Evolutionary conservation across 37 sponge, comb jelly and placozoan species (phyloP).

Genomic region (Spongilla lacustris): DNA sequence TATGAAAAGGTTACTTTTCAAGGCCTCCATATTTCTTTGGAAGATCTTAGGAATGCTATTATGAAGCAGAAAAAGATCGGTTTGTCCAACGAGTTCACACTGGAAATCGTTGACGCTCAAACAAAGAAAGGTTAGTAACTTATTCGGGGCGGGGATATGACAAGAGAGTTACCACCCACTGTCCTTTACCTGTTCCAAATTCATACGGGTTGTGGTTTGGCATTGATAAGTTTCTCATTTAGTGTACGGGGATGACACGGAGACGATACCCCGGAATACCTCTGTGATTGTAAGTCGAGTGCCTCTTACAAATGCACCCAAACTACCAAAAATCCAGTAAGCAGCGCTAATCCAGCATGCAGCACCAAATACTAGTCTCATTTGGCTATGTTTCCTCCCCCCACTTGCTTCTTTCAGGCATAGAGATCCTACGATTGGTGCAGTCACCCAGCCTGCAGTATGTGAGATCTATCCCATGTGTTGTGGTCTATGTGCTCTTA

Average conservation of each 20-base stretch:
- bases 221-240: background rate
- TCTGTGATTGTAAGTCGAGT: slow-evolving; percentile 75
- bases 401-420: slow-evolving; percentile 17
- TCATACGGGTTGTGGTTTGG: background rate
- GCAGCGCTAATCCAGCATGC: background rate
- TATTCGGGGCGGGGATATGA: background rate
- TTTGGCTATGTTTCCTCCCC: background rate
- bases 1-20: slow-evolving; percentile 77
- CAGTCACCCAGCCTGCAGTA: slow-evolving; percentile 49
- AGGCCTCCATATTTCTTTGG: slow-evolving; percentile 77
- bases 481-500: background rate
- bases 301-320: slow-evolving; percentile 43
- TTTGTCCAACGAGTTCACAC: slow-evolving; percentile 45
- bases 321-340: slow-evolving; percentile 59
- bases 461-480: slow-evolving; percentile 30
- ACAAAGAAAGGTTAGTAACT: slow-evolving; percentile 74
- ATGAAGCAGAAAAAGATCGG: slow-evolving; percentile 80
- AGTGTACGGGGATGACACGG: slow-evolving; percentile 78
- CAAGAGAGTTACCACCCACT: background rate
- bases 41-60: slow-evolving; percentile 77
- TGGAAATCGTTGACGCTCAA: slow-evolving; percentile 78
- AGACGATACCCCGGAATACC: slow-evolving; percentile 83
- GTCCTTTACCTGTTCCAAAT: background rate
- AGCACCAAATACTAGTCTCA: background rate
- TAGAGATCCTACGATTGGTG: slow-evolving; percentile 32